A percentile compares a stretch with the other conserved stretches of the same genome.
These are phyloP conservation scores for Archips xylosteana DNA, from an alignment of 2,888 invertebrate species.

Conservation along the genomic window DNA sequence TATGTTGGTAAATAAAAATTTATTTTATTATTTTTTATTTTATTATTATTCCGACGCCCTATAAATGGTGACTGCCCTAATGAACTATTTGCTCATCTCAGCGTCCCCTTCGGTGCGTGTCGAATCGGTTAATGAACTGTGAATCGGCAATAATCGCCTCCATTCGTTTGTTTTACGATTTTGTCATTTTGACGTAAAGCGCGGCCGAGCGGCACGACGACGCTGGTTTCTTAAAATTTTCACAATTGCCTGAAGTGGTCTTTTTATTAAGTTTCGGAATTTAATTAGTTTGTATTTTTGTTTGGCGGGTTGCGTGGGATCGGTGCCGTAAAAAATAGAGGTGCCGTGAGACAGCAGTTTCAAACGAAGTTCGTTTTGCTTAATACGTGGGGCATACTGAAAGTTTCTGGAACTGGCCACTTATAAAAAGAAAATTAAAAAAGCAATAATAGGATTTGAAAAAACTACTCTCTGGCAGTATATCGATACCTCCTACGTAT, in stretches of 20 bases:
- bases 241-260: slow-evolving; percentile 10
- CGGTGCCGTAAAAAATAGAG: too few relatives aligned
- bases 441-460: too few relatives aligned
- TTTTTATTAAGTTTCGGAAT: slow-evolving; percentile 16
- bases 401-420: too few relatives aligned
- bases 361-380: too few relatives aligned
- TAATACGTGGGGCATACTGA: too few relatives aligned
- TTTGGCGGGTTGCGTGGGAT: background rate
- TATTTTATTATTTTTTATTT: too few relatives aligned
- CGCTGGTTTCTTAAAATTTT: slow-evolving; percentile 9
- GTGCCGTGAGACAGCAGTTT: too few relatives aligned
- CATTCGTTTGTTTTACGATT: slow-evolving; percentile 16
- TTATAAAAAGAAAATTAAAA: too few relatives aligned
- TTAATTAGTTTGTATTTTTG: slow-evolving; percentile 10
- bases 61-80: background rate
- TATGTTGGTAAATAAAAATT: too few relatives aligned
- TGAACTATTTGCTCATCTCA: background rate
- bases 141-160: slow-evolving; percentile 12
- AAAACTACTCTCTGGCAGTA: too few relatives aligned
- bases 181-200: slow-evolving; percentile 10
- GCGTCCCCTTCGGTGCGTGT: background rate
- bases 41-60: too few relatives aligned
- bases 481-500: too few relatives aligned
- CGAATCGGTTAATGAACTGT: slow-evolving; percentile 20
- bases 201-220: slow-evolving; percentile 9